A percentile compares a stretch with the other conserved stretches of the same genome.
Evolutionary conservation across 2,888 invertebrate genomes (phyloP).

Genomic region (Diloba caeruleocephala): DNA sequence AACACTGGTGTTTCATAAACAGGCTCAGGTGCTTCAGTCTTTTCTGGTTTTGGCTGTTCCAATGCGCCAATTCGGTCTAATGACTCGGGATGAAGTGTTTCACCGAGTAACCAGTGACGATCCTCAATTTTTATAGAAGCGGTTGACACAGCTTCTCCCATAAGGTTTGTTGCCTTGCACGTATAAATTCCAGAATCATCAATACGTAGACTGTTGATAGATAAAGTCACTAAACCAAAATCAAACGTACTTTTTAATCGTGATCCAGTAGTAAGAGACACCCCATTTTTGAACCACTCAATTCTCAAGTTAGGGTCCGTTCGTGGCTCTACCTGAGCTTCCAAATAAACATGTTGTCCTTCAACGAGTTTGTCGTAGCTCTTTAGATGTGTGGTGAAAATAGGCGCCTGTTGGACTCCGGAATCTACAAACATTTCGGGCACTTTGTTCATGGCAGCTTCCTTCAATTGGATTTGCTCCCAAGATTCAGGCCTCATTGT

Average conservation of each 20-base stretch:
- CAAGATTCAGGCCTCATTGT: conserved; percentile 97
- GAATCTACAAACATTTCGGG: conserved; percentile 96
- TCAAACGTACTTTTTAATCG: conserved; percentile 98
- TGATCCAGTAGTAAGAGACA: conserved; percentile 95
- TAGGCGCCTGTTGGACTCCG: conserved; percentile 96
- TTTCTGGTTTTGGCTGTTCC: conserved; percentile 93
- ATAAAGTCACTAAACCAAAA: conserved; percentile 98
- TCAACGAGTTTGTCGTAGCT: conserved; percentile 95
- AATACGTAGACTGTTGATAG: conserved; percentile 95
- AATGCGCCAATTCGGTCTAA: conserved; percentile 95
- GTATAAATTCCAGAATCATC: conserved; percentile 99
- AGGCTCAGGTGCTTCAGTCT: conserved; percentile 92
- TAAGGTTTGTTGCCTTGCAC: conserved; percentile 97
- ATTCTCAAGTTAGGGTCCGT: conserved; percentile 96
- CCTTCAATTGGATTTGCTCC: conserved; percentile 97
- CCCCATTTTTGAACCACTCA: conserved; percentile 98
- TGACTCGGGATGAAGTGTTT: conserved; percentile 96
- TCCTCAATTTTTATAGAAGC: conserved; percentile 96
- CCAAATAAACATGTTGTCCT: conserved; percentile 95
- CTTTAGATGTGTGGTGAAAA: conserved; percentile 97
- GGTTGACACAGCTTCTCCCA: conserved; percentile 98
- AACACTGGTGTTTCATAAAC: conserved; percentile 96
- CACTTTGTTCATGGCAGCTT: conserved; percentile 97
- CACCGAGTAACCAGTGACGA: conserved; percentile 95
- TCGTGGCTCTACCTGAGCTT: conserved; percentile 97